Base-by-base conservation (phyloP, 2,113 vertebrate species). In the Cavia porcellus region DNA sequence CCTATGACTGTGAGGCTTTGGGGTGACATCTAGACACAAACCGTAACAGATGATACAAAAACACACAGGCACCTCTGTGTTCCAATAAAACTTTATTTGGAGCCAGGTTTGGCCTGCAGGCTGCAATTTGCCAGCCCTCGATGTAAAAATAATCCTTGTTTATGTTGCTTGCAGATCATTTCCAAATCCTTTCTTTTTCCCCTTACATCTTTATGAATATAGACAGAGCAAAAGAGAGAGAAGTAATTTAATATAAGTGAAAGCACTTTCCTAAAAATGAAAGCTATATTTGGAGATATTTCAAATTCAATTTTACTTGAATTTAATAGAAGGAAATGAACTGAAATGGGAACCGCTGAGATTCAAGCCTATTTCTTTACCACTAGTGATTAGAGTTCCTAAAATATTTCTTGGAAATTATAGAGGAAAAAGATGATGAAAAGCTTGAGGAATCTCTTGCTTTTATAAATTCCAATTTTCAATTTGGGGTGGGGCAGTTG, bases 261-360 rank as follows among this genome's bases (percentile, higher is more conserved):
- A 93, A 90, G 12, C 25, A 75, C 59, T 66, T 86, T 83, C 82
- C 84, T 88, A 89, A 97, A 93, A 95, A 75, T 77, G n/a, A 81
- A 92, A 85, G 28, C 57, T 92, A 61, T 93, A 79, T 94, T 91
- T 91, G 83, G 93, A 93, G 89, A 86, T 80, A 77, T 25, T 86
- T 77, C 81, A 87, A 95, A 82, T 88, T 89, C 83, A 94, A 45
- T 77, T 85, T 93, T 92, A 81, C 86, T 96, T 92, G 57, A 88
- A 55, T 94, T 85, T 93, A 90, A 80, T 62, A 95, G 97, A 89
- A 92, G 86, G 88, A 83, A 90, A 75, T 4, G 47, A 92, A 74
- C 64, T 92, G 79, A 95, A 93, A 59, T 2, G 72, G 61, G 55
- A 89, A 47, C 68, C 61, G 45, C 42, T 80, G 84, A 84, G 88